These are phyloP conservation scores for Maccullochella peelii DNA, from an alignment of 2,113 vertebrate genomes.

Conservation along the genomic window DNA sequence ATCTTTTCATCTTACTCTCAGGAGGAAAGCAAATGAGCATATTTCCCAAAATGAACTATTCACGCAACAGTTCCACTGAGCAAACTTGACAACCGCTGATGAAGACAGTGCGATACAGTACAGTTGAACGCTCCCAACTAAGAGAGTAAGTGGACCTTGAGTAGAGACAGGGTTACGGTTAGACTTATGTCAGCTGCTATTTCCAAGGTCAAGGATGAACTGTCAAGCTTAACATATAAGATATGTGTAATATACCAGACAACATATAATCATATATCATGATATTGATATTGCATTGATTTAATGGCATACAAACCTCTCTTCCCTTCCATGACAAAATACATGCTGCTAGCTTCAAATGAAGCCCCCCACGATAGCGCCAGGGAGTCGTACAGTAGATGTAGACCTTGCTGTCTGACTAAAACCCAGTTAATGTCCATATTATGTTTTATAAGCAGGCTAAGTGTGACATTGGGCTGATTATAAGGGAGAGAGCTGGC, in stretches of 20 bases:
- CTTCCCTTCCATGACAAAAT: neutral
- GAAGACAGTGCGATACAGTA: neutral
- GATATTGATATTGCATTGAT: neutral
- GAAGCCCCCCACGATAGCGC: neutral
- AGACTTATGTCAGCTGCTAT: neutral
- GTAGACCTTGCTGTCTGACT: neutral
- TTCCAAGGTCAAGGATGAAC: neutral
- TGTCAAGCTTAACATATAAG: neutral
- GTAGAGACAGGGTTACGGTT: neutral
- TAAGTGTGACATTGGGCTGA: constrained; percentile 51
- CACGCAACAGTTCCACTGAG: too few species aligned
- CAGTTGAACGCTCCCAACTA: neutral
- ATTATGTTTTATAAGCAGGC: constrained; percentile 59
- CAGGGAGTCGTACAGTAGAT: neutral
- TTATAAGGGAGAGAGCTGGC: constrained; percentile 39
- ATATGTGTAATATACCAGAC: neutral
- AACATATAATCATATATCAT: constrained; percentile 14
- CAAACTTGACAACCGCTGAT: neutral
- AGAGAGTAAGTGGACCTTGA: neutral
- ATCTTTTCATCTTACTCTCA: neutral
- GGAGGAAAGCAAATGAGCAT: neutral
- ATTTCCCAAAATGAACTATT: neutral
- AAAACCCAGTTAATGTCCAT: constrained; percentile 37
- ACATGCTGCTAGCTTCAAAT: neutral
- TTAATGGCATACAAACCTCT: neutral